A percentile compares a stretch with the other conserved stretches of the same genome.
phyloP scores from a whole-genome alignment of 2,888 invertebrate genomes.

The Cosmopolites sordidus region DNA sequence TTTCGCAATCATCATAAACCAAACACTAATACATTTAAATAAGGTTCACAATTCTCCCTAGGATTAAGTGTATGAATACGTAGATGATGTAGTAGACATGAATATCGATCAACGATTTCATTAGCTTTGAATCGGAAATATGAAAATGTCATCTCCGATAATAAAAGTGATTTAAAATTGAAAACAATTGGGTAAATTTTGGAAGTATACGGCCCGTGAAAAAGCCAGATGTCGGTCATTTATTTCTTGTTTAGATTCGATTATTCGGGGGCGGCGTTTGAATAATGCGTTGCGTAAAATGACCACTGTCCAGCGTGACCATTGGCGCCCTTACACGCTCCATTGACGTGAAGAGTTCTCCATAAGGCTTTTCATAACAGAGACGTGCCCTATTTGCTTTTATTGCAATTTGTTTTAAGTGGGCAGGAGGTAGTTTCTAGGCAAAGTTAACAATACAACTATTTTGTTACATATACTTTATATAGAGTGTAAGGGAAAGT shows the following conservation, averaged over 20 bases:
- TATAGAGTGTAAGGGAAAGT: too few species aligned
- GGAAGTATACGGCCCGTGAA: slow-evolving; percentile 41
- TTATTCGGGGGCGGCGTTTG: slow-evolving; percentile 34
- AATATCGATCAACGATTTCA: too few species aligned
- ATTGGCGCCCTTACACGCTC: slow-evolving; percentile 24
- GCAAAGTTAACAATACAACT: background rate
- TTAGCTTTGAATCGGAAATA: slow-evolving; percentile 32
- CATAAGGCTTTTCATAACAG: slow-evolving; percentile 23
- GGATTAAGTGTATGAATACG: too few species aligned
- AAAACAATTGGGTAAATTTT: slow-evolving; percentile 35
- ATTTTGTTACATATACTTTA: too few species aligned
- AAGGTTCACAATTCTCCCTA: too few species aligned
- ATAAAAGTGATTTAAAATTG: slow-evolving; percentile 40
- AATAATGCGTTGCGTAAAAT: slow-evolving; percentile 39
- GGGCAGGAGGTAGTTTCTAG: background rate
- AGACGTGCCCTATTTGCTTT: slow-evolving; percentile 11
- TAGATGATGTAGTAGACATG: too few species aligned
- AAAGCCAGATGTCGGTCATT: slow-evolving; percentile 41
- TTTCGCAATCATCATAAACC: too few species aligned
- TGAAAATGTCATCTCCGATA: slow-evolving; percentile 44
- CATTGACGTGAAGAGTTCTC: slow-evolving; percentile 26
- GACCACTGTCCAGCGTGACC: slow-evolving; percentile 41
- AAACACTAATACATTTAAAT: too few species aligned
- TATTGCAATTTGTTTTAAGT: background rate
- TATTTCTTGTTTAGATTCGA: slow-evolving; percentile 37